phyloP scores from a whole-genome alignment of 2,888 invertebrate species.

The Cotesia congregata region DNA sequence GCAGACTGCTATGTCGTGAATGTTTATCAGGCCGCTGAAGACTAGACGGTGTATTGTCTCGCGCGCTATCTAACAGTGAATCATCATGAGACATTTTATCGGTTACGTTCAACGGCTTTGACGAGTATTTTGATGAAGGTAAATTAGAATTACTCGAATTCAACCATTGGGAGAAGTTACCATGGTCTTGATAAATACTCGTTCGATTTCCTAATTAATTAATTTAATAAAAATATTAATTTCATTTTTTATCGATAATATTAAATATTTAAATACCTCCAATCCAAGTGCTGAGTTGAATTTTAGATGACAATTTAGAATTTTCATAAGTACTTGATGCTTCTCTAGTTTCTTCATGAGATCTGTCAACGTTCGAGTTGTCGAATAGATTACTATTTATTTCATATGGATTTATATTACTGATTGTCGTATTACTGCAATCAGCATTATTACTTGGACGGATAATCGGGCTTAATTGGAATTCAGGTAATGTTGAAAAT shows the following conservation, averaged over 20 bases:
- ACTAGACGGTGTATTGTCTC: constrained; percentile 64
- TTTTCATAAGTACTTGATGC: constrained; percentile 65
- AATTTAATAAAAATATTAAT: neutral
- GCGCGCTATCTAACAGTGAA: constrained; percentile 57
- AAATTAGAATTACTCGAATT: constrained; percentile 50
- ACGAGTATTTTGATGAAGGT: constrained; percentile 49
- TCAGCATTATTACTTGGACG: constrained; percentile 53
- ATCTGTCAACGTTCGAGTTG: constrained; percentile 56
- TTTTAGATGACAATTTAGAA: constrained; percentile 73
- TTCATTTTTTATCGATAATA: constrained; percentile 18
- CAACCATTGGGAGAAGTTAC: constrained; percentile 68
- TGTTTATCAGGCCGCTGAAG: constrained; percentile 65
- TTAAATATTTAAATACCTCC: constrained; percentile 71
- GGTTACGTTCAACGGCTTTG: constrained; percentile 39
- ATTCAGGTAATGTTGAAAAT: constrained; percentile 61
- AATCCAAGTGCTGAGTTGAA: constrained; percentile 79
- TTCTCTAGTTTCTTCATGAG: constrained; percentile 57
- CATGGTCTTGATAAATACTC: constrained; percentile 55
- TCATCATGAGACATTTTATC: constrained; percentile 44
- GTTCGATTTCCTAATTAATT: constrained; percentile 56
- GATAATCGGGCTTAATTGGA: constrained; percentile 67
- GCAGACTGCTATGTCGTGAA: constrained; percentile 67
- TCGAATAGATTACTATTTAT: constrained; percentile 65
- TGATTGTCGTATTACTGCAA: constrained; percentile 67
- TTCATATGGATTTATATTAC: constrained; percentile 60